These are phyloP conservation scores for Pterocles burchelli DNA, from an alignment of 2,113 vertebrate genomes.

Conservation along the genomic window DNA sequence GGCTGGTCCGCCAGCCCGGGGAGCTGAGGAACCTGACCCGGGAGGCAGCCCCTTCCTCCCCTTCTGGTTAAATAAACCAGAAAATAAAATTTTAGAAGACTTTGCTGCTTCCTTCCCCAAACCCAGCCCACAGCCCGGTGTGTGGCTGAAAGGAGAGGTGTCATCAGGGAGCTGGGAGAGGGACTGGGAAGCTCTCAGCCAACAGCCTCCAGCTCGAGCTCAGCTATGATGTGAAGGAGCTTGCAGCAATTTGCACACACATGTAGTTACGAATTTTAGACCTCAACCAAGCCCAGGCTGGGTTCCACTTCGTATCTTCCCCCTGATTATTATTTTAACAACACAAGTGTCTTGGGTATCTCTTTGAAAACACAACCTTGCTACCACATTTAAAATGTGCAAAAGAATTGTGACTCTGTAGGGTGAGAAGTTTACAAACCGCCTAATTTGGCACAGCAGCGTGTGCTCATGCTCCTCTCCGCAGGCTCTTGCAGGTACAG, in stretches of 20 bases:
- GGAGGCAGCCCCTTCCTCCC: too few species aligned
- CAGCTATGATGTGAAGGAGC: fast-evolving
- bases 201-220: neutral
- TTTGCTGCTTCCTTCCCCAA: neutral
- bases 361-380: neutral
- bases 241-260: neutral
- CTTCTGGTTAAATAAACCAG: neutral
- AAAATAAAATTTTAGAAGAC: neutral
- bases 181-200: neutral
- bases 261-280: neutral
- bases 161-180: too few species aligned
- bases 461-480: fast-evolving
- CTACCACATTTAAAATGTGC: fast-evolving
- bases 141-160: too few species aligned
- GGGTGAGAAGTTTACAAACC: neutral
- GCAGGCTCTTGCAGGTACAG: neutral
- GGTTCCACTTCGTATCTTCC: neutral
- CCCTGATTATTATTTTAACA: neutral
- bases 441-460: fast-evolving
- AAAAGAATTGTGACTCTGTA: neutral
- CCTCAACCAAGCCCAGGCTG: neutral
- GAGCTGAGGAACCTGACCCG: too few species aligned
- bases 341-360: neutral
- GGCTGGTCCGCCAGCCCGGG: neutral
- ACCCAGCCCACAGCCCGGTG: too few species aligned